phyloP scores from a whole-genome alignment of 2,113 vertebrate genomes.

The Microcebus ravelobensis region DNA sequence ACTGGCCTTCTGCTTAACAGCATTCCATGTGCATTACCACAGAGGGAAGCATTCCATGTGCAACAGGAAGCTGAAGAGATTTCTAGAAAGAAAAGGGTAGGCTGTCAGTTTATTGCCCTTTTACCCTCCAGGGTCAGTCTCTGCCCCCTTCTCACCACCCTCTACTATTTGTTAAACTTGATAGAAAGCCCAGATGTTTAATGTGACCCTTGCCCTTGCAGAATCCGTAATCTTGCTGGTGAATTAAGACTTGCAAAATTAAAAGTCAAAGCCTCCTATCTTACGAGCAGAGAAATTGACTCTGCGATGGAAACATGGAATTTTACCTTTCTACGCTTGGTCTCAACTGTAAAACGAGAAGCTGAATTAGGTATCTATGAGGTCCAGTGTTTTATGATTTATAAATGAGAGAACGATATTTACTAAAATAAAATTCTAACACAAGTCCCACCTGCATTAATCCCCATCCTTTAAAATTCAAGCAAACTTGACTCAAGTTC shows the following conservation, averaged over 20 bases:
- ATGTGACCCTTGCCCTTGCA: neutral
- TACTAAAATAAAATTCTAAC: neutral
- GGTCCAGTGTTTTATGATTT: neutral
- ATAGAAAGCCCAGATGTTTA: neutral
- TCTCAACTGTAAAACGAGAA: neutral
- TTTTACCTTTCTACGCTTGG: neutral
- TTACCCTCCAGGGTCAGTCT: neutral
- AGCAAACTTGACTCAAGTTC: neutral
- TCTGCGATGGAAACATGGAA: neutral
- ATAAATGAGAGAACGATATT: neutral
- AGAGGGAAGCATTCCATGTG: accelerated
- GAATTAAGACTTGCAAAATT: neutral
- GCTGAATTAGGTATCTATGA: neutral
- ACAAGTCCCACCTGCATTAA: neutral
- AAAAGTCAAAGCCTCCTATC: neutral
- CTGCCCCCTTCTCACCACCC: neutral
- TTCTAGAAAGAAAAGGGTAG: neutral
- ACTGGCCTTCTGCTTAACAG: neutral
- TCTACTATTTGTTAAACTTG: neutral
- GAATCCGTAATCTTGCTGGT: constrained; percentile 23
- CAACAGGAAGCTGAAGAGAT: neutral
- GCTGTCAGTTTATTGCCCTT: neutral
- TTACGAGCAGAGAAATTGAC: neutral
- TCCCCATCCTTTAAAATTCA: neutral
- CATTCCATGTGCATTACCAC: no score